These are phyloP conservation scores for Pelobates fuscus DNA, from an alignment of 2,113 vertebrate genomes.

Conservation along the genomic window DNA sequence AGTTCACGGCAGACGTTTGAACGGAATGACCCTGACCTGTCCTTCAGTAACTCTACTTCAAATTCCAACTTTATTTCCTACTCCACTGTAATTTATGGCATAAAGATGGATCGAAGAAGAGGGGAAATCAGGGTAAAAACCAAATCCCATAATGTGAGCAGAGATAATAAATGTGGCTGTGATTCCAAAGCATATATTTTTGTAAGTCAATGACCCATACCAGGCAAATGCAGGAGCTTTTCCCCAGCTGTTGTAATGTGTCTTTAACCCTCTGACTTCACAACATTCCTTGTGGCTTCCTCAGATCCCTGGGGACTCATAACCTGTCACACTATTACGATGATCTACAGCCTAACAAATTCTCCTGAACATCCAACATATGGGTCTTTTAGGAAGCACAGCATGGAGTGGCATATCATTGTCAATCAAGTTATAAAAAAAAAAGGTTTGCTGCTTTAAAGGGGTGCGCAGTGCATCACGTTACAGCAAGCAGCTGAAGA, in stretches of 20 bases:
- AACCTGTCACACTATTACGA: constrained; percentile 69
- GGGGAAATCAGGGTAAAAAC: constrained; percentile 2
- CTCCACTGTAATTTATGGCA: constrained; percentile 9
- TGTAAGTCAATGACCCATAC: constrained; percentile 70
- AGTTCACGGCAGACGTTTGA: neutral
- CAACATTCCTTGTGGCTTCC: constrained; percentile 80
- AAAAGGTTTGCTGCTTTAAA: constrained; percentile 66
- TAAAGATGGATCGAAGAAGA: neutral
- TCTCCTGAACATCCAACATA: constrained; percentile 79
- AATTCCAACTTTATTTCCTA: neutral
- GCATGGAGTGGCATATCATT: constrained; percentile 72
- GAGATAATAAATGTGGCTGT: constrained; percentile 37
- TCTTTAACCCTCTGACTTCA: constrained; percentile 83
- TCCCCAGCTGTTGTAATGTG: constrained; percentile 87
- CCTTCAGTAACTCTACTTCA: neutral
- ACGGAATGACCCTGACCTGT: neutral
- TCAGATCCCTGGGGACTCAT: constrained; percentile 77
- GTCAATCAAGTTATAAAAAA: constrained; percentile 79
- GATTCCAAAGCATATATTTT: constrained; percentile 60
- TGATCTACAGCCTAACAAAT: constrained; percentile 80
- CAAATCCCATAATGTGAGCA: constrained; percentile 16
- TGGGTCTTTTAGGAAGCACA: constrained; percentile 79
- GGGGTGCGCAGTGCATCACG: constrained; percentile 47
- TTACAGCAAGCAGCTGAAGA: constrained; percentile 18
- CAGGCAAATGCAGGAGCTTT: constrained; percentile 68